These are phyloP conservation scores for Micromesistius poutassou DNA, from an alignment of 2,797 vertebrate genomes.

Conservation along the genomic window DNA sequence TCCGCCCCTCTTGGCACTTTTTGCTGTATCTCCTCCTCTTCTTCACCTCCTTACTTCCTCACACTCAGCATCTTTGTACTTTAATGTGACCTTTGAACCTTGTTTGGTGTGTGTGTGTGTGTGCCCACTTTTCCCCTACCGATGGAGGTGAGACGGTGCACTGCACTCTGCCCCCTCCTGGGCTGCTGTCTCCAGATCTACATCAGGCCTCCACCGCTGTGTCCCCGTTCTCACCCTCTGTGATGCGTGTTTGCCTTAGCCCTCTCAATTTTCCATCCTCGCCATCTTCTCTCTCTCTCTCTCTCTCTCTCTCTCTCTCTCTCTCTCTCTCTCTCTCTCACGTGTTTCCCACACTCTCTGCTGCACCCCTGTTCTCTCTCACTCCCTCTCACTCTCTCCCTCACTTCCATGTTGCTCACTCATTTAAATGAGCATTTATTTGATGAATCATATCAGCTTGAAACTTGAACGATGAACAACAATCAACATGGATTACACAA, in stretches of 20 bases:
- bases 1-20: slow-evolving; percentile 21
- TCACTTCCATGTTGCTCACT: slow-evolving; percentile 15
- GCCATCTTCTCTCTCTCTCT: slow-evolving; percentile 3
- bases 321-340: slow-evolving; percentile 2
- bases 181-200: slow-evolving; percentile 26
- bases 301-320: neutral
- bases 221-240: slow-evolving; percentile 26
- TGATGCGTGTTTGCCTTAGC: slow-evolving; percentile 52
- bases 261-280: slow-evolving; percentile 51
- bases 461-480: neutral
- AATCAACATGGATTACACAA: neutral
- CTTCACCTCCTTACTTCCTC: slow-evolving; percentile 10
- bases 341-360: slow-evolving; percentile 15
- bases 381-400: neutral
- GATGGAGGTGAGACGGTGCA: slow-evolving; percentile 11
- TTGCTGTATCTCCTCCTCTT: slow-evolving; percentile 6
- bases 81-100: neutral
- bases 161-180: slow-evolving; percentile 25
- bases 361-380: neutral
- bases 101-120: slow-evolving; percentile 9
- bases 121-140: neutral
- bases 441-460: neutral
- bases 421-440: neutral
- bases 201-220: neutral
- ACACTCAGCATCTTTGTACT: neutral